Percentiles rank a stretch among this genome's conserved stretches.
Evolutionary conservation across 2,797 vertebrate species (phyloP).

Genomic region (Myoxocephalus aenaeus): DNA sequence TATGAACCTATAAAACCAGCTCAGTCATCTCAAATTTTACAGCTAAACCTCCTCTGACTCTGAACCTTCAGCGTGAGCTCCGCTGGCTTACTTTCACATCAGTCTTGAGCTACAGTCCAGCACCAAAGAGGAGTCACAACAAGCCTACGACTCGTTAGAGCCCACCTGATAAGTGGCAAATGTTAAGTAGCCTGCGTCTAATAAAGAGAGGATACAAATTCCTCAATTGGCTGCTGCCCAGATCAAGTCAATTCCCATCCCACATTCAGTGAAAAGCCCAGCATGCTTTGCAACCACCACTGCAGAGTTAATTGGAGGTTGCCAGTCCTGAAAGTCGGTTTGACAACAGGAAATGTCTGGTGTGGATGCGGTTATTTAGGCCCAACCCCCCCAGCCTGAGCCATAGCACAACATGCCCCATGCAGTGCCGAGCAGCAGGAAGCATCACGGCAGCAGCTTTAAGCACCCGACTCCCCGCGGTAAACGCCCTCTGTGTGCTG

Average conservation of each 20-base stretch:
- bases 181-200: constrained; percentile 21
- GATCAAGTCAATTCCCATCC: constrained; percentile 44
- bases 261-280: constrained; percentile 46
- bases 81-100: not conserved
- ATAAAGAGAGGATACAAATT: constrained; percentile 41
- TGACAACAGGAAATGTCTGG: constrained; percentile 27
- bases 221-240: constrained; percentile 25
- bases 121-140: constrained; percentile 1
- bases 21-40: constrained; percentile 1
- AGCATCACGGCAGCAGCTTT: constrained; percentile 47
- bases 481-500: constrained; percentile 45
- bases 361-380: not conserved
- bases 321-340: constrained; percentile 41
- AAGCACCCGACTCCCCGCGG: constrained; percentile 45
- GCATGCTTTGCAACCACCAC: constrained; percentile 43
- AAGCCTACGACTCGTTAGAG: constrained; percentile 10
- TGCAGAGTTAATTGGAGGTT: constrained; percentile 50
- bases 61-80: not conserved
- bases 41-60: not conserved
- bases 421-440: constrained; percentile 55
- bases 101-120: constrained; percentile 2
- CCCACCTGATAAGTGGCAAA: constrained; percentile 10
- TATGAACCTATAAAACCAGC: not conserved
- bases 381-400: constrained; percentile 5
- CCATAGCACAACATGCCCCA: constrained; percentile 40